Conservation (phyloP, 2,797 vertebrate genomes). For the Artibeus lituratus region DNA sequence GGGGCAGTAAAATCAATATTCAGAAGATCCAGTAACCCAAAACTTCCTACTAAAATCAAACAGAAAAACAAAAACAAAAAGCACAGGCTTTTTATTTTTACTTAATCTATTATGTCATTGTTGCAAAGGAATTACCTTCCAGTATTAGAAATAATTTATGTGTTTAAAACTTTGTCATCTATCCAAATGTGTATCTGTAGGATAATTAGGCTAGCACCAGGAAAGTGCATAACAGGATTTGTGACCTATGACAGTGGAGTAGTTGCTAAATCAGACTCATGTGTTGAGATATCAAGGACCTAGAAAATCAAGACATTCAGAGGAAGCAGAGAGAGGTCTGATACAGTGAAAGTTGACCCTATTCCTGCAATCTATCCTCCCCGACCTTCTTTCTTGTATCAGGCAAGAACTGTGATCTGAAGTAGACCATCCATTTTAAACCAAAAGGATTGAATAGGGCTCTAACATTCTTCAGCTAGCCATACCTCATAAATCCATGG, state of each 20-base stretch:
- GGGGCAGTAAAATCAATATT: not conserved
- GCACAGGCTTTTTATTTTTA: not conserved
- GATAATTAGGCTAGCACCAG: not conserved
- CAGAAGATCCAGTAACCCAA: not conserved
- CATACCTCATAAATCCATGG: not conserved
- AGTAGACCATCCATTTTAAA: not conserved
- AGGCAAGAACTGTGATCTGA: not conserved
- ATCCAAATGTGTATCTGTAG: not conserved
- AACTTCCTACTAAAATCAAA: not conserved
- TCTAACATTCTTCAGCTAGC: not conserved
- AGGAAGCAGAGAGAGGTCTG: not conserved
- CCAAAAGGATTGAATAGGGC: not conserved
- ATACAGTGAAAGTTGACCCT: not conserved
- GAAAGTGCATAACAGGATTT: not conserved
- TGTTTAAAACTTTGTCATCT: not conserved
- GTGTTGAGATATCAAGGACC: not conserved
- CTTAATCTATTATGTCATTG: not conserved
- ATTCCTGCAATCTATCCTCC: not conserved
- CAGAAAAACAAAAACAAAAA: not conserved
- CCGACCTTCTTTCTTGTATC: not conserved
- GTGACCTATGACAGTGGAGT: not conserved
- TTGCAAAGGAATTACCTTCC: not conserved
- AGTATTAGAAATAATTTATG: not conserved
- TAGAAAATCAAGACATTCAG: not conserved
- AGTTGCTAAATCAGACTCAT: not conserved